A percentile compares a stretch with the other conserved stretches of the same genome.
These are phyloP conservation scores for Pseudocheirus occidentalis DNA, from an alignment of 2,797 vertebrate genomes.

Conservation along the genomic window DNA sequence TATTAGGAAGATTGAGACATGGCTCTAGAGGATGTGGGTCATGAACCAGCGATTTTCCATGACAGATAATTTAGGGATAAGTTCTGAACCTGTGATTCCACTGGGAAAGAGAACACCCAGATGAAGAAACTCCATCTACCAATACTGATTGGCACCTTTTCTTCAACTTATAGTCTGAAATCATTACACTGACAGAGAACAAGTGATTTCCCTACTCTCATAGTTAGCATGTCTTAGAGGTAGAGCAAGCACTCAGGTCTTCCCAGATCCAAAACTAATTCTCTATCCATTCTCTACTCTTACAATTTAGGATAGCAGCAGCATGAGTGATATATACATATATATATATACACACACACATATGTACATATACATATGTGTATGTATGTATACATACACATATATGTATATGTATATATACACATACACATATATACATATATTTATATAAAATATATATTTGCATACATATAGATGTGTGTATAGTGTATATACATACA, in stretches of 20 bases:
- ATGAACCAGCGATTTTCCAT: not conserved
- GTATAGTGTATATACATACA: too few species aligned
- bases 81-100: not conserved
- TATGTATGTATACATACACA: too few species aligned
- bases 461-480: too few species aligned
- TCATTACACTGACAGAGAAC: not conserved
- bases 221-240: not conserved
- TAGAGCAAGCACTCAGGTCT: not conserved
- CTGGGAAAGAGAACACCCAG: not conserved
- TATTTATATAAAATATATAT: too few species aligned
- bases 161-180: not conserved
- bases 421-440: too few species aligned
- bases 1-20: too few species aligned
- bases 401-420: too few species aligned
- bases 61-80: not conserved
- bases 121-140: not conserved
- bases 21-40: not conserved
- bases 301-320: not conserved
- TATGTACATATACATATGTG: too few species aligned
- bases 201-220: not conserved
- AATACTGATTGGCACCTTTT: not conserved
- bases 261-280: not conserved
- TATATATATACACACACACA: too few species aligned
- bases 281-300: not conserved
- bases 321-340: too few species aligned